Evolutionary conservation across 2,797 vertebrate genomes (phyloP), one percentile per base, ranked within the genome.

Genomic region (Champsocephalus gunnari): DNA sequence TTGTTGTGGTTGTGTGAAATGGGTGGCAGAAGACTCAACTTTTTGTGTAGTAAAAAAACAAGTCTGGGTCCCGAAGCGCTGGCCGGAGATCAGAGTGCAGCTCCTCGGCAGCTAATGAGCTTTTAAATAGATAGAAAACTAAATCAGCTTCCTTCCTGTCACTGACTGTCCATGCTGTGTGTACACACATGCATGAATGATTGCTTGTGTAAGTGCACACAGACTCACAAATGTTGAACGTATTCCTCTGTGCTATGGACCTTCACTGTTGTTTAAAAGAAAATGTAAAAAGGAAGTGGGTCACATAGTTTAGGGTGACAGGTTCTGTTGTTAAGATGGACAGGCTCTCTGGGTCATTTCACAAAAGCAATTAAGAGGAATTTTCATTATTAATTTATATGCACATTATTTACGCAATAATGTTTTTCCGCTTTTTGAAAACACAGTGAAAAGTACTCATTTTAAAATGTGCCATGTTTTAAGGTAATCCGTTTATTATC

Each of bases 111-210:
- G 53, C 60, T 81, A 82, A 89, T 66, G 54, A 78, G 82, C 75
- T 85, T 88, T 89, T 83, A 75, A 83, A 85, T 19, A 73, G 77
- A 89, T 38, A 38, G 34, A 14, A 66, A 64, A 61, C 66, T 62
- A 77, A 71, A 84, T 74, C 54, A 55, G 73, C 69, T 67, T 85
- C 69, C 73, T 84, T 74, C 82, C 75, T 74, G 72, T 73, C 59
- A 28, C 64, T 9, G 58, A 28, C 64, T 9, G 58, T 80, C 80
- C 71, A 14, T 75, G 64, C 54, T 59, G 53, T 7, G 12, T 49
- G 16, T 16, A 34, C 28, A 70, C 43, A 65, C 73, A 71, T 19
- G n/a, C 57, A 71, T 10, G 4, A 41, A 70, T n/a, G 56, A 69
- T 71, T 61, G 55, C 34, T 63, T 43, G 12, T 9, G 9, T 67